Base-by-base conservation (phyloP, 2,888 invertebrate genomes). In the Drosophila lutescens region DNA sequence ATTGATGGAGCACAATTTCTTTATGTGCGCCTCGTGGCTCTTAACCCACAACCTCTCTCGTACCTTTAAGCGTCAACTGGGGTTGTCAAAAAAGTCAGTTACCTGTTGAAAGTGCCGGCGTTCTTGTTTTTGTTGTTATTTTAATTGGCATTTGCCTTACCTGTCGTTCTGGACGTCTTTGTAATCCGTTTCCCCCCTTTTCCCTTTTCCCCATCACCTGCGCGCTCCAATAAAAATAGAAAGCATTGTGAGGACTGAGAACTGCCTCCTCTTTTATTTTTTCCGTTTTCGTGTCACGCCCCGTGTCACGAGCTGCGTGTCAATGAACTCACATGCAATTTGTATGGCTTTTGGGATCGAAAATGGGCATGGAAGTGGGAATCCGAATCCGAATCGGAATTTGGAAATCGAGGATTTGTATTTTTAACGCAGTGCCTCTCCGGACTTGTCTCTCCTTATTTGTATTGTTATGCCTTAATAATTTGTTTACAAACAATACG, bases 321-420 rank as follows among this genome's bases (percentile, higher is more conserved):
- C 88, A 85, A 86, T 85, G 85, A 85, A 85, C 85, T 59, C 74
- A 65, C 84, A 78, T 79, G 86, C 88, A 71, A 87, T 87, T 87
- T 82, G 75, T 79, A 85, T 79, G 83, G 88, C 86, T 83, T 83
- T 69, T 55, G 54, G 55, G 26, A 40, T 23, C 9, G n/a, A 46
- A 20, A 34, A 34, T 32, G 49, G 49, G 34, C 17, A 34, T 34
- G 49, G 15, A 47, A 47, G 47, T 46, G 47, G 46, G 15, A 40
- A 20, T 34, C 47, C 23, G 51, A 70, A 36, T 69, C 53, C 43
- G 41, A 49, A 69, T 70, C 41, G 71, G 73, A 62, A 73, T 72
- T 73, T 73, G 38, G 63, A 67, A 53, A 65, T 73, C 53, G 58
- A 59, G 62, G 51, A 62, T 63, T 62, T 85, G 77, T 83, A 88